phyloP scores from a whole-genome alignment of 2,113 vertebrate genomes.

The Megaptera novaeangliae region DNA sequence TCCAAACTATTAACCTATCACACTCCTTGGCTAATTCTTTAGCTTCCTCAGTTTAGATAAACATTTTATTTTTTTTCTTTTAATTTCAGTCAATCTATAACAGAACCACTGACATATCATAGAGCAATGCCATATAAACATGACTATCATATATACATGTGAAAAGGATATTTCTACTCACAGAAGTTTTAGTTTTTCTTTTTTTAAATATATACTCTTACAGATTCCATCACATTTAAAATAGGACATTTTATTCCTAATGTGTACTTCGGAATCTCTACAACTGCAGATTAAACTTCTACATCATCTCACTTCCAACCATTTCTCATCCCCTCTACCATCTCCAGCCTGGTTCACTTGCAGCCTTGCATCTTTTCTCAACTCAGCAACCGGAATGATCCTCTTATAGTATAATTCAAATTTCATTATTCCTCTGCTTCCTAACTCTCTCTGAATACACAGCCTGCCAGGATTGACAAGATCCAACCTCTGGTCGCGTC shows the following conservation, averaged over 20 bases:
- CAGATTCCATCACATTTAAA: not conserved
- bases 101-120: not conserved
- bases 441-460: not conserved
- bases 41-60: not conserved
- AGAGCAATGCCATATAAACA: not conserved
- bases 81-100: not conserved
- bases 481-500: not conserved
- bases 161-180: not conserved
- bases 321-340: not conserved
- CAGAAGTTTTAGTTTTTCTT: not conserved
- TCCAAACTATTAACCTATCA: not conserved
- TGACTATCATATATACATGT: not conserved
- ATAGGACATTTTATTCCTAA: not conserved
- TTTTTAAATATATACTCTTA: not conserved
- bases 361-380: not conserved
- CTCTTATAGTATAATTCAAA: not conserved
- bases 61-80: not conserved
- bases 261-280: not conserved
- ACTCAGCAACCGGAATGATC: not conserved
- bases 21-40: not conserved
- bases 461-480: not conserved
- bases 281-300: not conserved
- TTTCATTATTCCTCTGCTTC: not conserved
- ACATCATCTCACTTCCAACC: not conserved
- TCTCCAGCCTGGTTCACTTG: not conserved